Conservation (phyloP, 2,113 vertebrate species). For the Eptatretus burgeri region DNA sequence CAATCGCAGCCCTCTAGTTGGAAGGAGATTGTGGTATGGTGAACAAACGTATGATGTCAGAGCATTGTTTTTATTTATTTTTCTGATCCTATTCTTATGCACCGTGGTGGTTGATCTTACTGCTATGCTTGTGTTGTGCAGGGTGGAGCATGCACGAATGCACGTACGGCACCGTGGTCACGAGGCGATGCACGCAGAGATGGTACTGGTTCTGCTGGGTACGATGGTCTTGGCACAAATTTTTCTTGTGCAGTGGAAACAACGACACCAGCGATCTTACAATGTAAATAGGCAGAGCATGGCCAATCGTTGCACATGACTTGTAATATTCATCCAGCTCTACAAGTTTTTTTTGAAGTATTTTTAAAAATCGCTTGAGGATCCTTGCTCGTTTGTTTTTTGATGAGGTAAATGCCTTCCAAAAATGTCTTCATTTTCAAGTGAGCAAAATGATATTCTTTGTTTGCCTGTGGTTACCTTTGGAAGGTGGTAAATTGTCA, state of each 20-base stretch:
- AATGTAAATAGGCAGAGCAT: constrained; percentile 12
- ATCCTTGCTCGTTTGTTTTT: too few relatives aligned
- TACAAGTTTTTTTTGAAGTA: too few relatives aligned
- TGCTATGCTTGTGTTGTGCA: constrained; percentile 14
- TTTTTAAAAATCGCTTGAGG: too few relatives aligned
- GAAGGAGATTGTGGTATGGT: background rate
- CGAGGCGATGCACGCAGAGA: constrained; percentile 93
- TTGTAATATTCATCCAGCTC: too few relatives aligned
- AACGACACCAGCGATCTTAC: constrained; percentile 22
- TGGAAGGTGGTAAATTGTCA: too few relatives aligned
- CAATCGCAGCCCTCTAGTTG: too few relatives aligned
- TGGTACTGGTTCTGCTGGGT: constrained; percentile 65
- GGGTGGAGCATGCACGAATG: constrained; percentile 79
- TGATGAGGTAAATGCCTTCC: too few relatives aligned
- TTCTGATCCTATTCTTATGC: background rate
- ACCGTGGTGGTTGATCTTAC: background rate
- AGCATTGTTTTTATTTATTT: background rate
- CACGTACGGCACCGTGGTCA: constrained; percentile 88
- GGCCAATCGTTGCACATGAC: too few relatives aligned
- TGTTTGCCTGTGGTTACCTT: too few relatives aligned
- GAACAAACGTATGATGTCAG: background rate
- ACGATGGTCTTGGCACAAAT: constrained; percentile 20
- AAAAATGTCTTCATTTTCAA: too few relatives aligned
- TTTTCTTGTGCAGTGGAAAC: constrained; percentile 25
- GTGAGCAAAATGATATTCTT: too few relatives aligned